phyloP scores from a whole-genome alignment of 2,888 invertebrate genomes.

The Drosophila borborema region DNA sequence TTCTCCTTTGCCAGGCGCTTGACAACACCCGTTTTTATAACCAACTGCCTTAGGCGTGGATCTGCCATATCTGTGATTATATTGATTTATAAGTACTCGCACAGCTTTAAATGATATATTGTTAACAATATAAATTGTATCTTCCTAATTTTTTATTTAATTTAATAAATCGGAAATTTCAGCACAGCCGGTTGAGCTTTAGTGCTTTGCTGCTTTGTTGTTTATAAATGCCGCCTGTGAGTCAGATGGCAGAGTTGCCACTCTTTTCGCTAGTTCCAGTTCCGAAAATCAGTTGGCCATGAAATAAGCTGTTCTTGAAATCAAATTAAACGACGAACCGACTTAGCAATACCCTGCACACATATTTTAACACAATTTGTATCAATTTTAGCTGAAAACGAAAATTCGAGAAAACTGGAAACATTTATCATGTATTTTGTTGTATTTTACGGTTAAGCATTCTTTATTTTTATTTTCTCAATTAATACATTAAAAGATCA shows the following conservation, averaged over 20 bases:
- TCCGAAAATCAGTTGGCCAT: slow-evolving; percentile 14
- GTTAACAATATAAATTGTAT: slow-evolving; percentile 1
- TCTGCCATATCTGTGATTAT: slow-evolving; percentile 89
- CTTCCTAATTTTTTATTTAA: slow-evolving; percentile 13
- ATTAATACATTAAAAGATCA: slow-evolving; percentile 75
- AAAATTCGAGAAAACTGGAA: not conserved
- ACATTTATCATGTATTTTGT: not conserved
- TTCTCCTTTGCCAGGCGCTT: slow-evolving; percentile 96
- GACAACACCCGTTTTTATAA: slow-evolving; percentile 97
- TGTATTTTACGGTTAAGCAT: slow-evolving; percentile 80
- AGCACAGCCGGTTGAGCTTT: slow-evolving; percentile 60
- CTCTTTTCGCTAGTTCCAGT: slow-evolving; percentile 2
- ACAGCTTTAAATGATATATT: not conserved
- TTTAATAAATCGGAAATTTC: slow-evolving; percentile 27
- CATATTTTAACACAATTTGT: too few species aligned
- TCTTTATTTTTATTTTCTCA: slow-evolving; percentile 79
- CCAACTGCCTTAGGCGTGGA: slow-evolving; percentile 93
- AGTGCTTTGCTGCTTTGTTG: slow-evolving; percentile 37
- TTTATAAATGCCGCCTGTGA: slow-evolving; percentile 66
- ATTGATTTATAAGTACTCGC: not conserved
- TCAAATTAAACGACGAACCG: not conserved
- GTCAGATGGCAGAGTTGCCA: slow-evolving; percentile 54
- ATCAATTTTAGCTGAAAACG: not conserved
- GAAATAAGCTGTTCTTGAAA: not conserved
- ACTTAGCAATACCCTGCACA: not conserved